Base-by-base conservation (phyloP, 2,797 vertebrate genomes). In the Hippocampus kuda region DNA sequence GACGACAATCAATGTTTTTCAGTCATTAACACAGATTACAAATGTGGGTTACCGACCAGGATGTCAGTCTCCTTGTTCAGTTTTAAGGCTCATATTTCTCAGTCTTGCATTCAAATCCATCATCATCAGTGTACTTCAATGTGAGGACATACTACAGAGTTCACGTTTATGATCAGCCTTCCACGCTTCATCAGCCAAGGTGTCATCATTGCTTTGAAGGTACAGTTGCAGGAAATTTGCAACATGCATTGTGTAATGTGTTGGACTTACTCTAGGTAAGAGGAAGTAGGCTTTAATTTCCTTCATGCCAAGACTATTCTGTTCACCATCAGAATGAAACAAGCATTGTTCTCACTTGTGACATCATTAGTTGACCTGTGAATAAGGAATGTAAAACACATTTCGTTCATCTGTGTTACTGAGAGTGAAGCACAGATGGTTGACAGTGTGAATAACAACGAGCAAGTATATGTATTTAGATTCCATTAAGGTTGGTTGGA, bases 401-500 rank as follows among this genome's bases (percentile, higher is more conserved):
- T 18, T 49, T 48, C 8, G 12, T 57, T 16, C 13, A 34, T 56
- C 26, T 27, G 24, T 61, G 56, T 26, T 22, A 12, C n/a, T n/a
- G 61, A 53, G 65, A 64, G 12, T 68, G 54, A 68, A 42, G 49
- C 65, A 61, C 27, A 51, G 63, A 46, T 67, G 24, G 41, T 46
- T 1, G 12, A 62, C 49, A 41, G 16, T 66, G 15, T 77, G 70
- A 76, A 69, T 69, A 79, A 70, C 56, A 72, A 54, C 34, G 70
- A 54, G 71, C 41, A 42, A 44, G 38, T 46, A 46, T 65, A 24
- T 65, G 63, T 46, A 13, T 26, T 13, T 65, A 4, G 9, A 41
- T 62, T 76, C 74, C 66, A 72, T 67, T 61, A 57, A 56, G 67
- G 67, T 72, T 72, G 27, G 66, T 38, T 9, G 72, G 67, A 71